Percentiles rank a stretch among this genome's conserved stretches.
Conservation (phyloP, 2,888 invertebrate species). For the Tipula unca region DNA sequence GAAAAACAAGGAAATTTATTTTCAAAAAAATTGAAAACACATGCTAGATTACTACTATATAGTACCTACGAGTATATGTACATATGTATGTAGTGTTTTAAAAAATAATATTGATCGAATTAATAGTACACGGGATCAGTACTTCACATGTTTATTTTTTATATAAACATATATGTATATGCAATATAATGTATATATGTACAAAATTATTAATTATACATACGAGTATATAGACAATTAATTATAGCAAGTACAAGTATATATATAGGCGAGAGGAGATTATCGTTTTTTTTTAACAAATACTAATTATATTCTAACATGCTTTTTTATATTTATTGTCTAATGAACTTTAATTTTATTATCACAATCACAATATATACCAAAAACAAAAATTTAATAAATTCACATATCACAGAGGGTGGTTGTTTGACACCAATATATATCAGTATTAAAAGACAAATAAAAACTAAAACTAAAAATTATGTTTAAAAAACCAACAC, state of each 20-base stretch:
- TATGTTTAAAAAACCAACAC: background rate
- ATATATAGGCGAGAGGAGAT: background rate
- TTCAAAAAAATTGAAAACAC: background rate
- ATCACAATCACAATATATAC: background rate
- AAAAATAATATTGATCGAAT: background rate
- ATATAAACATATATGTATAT: background rate
- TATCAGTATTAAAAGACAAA: background rate
- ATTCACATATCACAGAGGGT: background rate
- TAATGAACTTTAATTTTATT: constrained; percentile 8
- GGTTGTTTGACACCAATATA: background rate
- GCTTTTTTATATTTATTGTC: constrained; percentile 3
- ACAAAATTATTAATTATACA: background rate
- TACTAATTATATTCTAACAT: constrained; percentile 14
- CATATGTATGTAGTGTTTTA: no score
- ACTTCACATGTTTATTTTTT: background rate
- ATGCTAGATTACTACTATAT: background rate
- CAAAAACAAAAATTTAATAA: background rate
- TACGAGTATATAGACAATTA: background rate
- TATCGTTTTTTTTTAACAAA: background rate
- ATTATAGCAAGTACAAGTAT: background rate
- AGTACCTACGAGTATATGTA: no score
- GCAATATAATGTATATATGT: background rate
- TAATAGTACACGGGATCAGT: background rate
- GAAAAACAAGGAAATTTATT: background rate
- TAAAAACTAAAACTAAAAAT: background rate